Evolutionary conservation across 2,113 vertebrate genomes (phyloP).

Genomic region (Cyphomyrus plagiostoma): DNA sequence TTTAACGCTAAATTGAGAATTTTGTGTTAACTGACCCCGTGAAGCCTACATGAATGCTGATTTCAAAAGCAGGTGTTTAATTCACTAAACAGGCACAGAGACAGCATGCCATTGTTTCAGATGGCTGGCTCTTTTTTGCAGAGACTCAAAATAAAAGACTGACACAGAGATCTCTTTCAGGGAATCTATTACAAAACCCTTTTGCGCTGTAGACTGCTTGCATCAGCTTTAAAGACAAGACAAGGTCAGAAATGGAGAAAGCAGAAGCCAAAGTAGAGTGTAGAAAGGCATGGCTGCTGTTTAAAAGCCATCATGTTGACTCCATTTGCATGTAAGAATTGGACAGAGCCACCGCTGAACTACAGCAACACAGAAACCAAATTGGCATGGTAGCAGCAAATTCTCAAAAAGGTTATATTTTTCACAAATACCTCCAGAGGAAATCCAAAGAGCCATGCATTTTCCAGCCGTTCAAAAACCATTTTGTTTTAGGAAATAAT

Average conservation of each 20-base stretch:
- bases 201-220: conserved; percentile 21
- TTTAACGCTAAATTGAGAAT: not conserved
- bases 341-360: conserved; percentile 27
- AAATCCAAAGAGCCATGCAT: not conserved
- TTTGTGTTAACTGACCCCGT: not conserved
- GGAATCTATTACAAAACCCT: conserved; percentile 30
- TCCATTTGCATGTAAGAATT: conserved; percentile 45
- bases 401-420: conserved; percentile 7
- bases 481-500: not conserved
- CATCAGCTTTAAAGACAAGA: conserved; percentile 39
- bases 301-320: conserved; percentile 41
- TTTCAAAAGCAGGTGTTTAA: conserved; percentile 17
- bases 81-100: conserved; percentile 1
- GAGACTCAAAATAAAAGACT: conserved; percentile 25
- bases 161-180: conserved; percentile 29
- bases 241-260: conserved; percentile 25
- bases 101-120: conserved; percentile 24
- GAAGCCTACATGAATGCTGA: conserved; percentile 1
- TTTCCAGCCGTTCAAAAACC: not conserved
- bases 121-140: conserved; percentile 22
- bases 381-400: not conserved
- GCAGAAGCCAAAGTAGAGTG: conserved; percentile 19
- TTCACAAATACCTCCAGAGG: not conserved
- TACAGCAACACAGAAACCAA: conserved; percentile 21
- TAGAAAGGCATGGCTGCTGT: conserved; percentile 27